Evolutionary conservation across 2,113 vertebrate species (phyloP).

Genomic region (Ptychochromis oligacanthus): DNA sequence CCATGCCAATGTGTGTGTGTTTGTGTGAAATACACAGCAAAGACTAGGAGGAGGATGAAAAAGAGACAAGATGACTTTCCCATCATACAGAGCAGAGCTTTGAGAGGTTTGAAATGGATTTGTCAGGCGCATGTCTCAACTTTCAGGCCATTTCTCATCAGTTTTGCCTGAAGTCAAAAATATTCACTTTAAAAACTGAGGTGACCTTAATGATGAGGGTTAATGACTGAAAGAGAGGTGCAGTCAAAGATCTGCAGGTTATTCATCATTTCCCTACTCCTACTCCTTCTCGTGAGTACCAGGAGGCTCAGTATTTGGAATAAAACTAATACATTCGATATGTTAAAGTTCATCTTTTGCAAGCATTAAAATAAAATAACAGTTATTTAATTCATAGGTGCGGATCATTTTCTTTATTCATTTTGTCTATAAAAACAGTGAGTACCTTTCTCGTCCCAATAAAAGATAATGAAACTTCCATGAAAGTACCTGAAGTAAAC

Average conservation of each 20-base stretch:
- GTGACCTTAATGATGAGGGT: neutral
- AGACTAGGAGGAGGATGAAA: neutral
- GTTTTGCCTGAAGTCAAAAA: neutral
- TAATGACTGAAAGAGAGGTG: constrained; percentile 16
- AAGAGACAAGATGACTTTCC: constrained; percentile 36
- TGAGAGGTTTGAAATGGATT: constrained; percentile 32
- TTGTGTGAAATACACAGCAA: constrained; percentile 20
- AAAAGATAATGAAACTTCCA: too few relatives aligned
- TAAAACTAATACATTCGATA: too few relatives aligned
- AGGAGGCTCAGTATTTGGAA: too few relatives aligned
- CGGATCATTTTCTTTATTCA: too few relatives aligned
- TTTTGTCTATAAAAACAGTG: too few relatives aligned
- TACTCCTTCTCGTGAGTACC: too few relatives aligned
- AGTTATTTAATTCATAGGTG: too few relatives aligned
- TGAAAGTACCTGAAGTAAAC: too few relatives aligned
- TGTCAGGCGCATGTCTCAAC: constrained; percentile 31
- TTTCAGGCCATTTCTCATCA: constrained; percentile 29
- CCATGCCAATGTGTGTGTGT: constrained; percentile 6
- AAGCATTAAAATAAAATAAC: too few relatives aligned
- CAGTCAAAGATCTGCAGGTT: neutral
- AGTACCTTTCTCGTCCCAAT: too few relatives aligned
- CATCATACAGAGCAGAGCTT: neutral
- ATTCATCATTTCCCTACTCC: neutral
- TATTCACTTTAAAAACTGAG: neutral
- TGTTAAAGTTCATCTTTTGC: too few relatives aligned